phyloP scores from a whole-genome alignment of 2,797 vertebrate species.

The Sebastes kiyomatsui region DNA sequence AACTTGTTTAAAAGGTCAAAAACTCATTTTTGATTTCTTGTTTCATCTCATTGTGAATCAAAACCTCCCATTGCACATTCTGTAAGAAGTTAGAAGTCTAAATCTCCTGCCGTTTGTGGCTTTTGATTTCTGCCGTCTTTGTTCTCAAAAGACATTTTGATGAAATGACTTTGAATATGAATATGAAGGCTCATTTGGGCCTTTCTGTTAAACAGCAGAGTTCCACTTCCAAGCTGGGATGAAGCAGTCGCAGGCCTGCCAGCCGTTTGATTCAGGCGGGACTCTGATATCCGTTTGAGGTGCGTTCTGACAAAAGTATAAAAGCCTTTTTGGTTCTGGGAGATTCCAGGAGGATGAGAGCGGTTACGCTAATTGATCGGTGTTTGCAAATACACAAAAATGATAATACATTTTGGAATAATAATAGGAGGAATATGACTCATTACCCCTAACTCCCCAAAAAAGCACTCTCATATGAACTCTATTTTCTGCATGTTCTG shows the following conservation, averaged over 20 bases:
- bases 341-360: slow-evolving; percentile 15
- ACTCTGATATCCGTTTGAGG: slow-evolving; percentile 43
- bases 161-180: not conserved
- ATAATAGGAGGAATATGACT: slow-evolving; percentile 3
- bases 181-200: slow-evolving; percentile 20
- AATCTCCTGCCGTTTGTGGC: not conserved
- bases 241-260: slow-evolving; percentile 7
- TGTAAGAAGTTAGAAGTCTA: not conserved
- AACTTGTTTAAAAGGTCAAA: not conserved
- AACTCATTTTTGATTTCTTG: not conserved
- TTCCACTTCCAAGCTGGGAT: slow-evolving; percentile 22
- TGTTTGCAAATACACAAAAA: not conserved
- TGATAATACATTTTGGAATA: slow-evolving; percentile 1
- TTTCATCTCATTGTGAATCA: not conserved
- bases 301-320: slow-evolving; percentile 40
- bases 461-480: not conserved
- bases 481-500: slow-evolving; percentile 6
- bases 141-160: slow-evolving; percentile 20
- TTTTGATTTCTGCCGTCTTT: slow-evolving; percentile 21
- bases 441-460: not conserved
- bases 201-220: slow-evolving; percentile 16
- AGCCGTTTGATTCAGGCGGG: slow-evolving; percentile 28
- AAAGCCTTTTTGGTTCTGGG: slow-evolving; percentile 13
- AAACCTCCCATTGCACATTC: not conserved
- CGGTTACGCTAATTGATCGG: slow-evolving; percentile 13